A percentile compares a stretch with the other conserved stretches of the same genome.
Evolutionary conservation across 92 coral and sea anemone genomes (phyloP).

Genomic region (Zoanthus sansibaricus): DNA sequence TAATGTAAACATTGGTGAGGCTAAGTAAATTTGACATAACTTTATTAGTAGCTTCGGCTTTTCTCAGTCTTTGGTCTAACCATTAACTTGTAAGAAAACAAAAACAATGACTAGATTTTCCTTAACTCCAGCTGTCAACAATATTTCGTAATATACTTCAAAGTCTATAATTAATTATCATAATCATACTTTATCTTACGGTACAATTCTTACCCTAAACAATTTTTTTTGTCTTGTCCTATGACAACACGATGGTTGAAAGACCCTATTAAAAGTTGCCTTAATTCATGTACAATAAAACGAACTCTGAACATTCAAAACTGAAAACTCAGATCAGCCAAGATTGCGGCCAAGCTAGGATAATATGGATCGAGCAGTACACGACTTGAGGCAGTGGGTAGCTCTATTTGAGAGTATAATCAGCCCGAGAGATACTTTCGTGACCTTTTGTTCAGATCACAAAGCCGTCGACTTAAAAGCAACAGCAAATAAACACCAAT

Average conservation of each 20-base stretch:
- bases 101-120: not conserved
- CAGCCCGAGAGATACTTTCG: not conserved
- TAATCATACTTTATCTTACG: not conserved
- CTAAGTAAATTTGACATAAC: not conserved
- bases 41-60: not conserved
- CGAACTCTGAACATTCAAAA: constrained; percentile 25
- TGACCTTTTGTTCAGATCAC: constrained; percentile 25
- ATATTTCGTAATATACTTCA: not conserved
- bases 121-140: too few relatives aligned
- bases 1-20: not conserved
- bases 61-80: not conserved
- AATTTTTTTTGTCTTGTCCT: not conserved
- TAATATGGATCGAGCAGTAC: not conserved
- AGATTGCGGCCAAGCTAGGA: not conserved
- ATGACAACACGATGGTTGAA: not conserved
- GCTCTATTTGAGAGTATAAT: not conserved
- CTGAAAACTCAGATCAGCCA: not conserved
- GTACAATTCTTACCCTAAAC: constrained; percentile 9
- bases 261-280: constrained; percentile 10
- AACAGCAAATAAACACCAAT: not conserved
- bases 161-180: not conserved
- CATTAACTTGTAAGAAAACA: not conserved
- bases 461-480: not conserved
- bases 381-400: constrained; percentile 37
- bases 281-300: constrained; percentile 21